Percentiles rank a stretch among this genome's conserved stretches.
Conservation (phyloP, 2,888 invertebrate species). For the Eupithecia centaureata region DNA sequence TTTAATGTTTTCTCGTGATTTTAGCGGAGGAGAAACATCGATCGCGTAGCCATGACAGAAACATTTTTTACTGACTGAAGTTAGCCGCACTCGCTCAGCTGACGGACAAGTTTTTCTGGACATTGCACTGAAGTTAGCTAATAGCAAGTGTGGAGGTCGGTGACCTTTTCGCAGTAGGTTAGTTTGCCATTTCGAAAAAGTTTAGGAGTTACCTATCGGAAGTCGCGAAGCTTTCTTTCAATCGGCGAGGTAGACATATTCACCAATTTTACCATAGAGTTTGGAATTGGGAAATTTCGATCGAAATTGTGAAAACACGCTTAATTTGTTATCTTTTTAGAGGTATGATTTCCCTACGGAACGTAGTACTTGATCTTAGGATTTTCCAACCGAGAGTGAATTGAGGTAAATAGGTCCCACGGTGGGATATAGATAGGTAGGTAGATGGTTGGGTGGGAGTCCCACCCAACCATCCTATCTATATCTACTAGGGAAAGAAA, state of each 20-base stretch:
- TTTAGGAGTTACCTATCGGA: conserved; percentile 8
- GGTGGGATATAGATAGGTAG: too few relatives aligned
- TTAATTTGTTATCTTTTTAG: too few relatives aligned
- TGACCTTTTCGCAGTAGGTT: conserved; percentile 57
- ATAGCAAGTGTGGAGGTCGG: conserved; percentile 56
- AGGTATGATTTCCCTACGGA: too few relatives aligned
- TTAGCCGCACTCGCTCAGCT: conserved; percentile 74
- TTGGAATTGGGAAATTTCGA: too few relatives aligned
- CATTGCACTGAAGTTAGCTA: conserved; percentile 63
- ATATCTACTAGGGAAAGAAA: too few relatives aligned
- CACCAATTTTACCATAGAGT: too few relatives aligned
- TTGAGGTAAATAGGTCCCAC: too few relatives aligned
- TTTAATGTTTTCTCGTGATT: conserved; percentile 75
- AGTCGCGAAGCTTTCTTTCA: not conserved
- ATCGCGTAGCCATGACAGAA: conserved; percentile 82
- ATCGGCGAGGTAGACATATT: not conserved
- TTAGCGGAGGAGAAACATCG: conserved; percentile 72
- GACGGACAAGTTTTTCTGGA: conserved; percentile 71
- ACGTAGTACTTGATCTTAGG: too few relatives aligned
- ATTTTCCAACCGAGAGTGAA: too few relatives aligned
- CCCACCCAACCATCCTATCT: too few relatives aligned
- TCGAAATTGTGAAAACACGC: too few relatives aligned
- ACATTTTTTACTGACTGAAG: conserved; percentile 74
- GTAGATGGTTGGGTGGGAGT: too few relatives aligned
- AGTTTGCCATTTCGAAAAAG: conserved; percentile 42